Percentiles rank a stretch among this genome's conserved stretches.
Conservation (phyloP, 1,140 invertebrate genomes). For the Aphidius ervi region DNA sequence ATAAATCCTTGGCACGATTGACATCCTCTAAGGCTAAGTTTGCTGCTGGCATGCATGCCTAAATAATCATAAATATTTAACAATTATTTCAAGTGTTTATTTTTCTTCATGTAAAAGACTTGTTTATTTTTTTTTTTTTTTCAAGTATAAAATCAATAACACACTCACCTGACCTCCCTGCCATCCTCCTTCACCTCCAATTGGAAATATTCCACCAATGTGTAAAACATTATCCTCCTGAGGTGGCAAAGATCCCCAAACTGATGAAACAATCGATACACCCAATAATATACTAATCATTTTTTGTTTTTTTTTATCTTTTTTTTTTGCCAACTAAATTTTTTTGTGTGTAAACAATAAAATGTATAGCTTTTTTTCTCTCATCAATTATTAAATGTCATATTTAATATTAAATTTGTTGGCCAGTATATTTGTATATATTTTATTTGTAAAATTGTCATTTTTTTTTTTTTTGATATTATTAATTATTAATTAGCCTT, state of each 20-base stretch:
- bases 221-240: conserved; percentile 70
- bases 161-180: conserved; percentile 75
- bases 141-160: conserved; percentile 1
- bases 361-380: too few relatives aligned
- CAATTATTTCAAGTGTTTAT: too few relatives aligned
- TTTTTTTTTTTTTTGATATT: too few relatives aligned
- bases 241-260: conserved; percentile 34
- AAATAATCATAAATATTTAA: neutral
- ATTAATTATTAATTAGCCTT: too few relatives aligned
- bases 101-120: too few relatives aligned
- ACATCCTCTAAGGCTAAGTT: conserved; percentile 94
- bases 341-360: too few relatives aligned
- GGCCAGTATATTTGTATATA: too few relatives aligned
- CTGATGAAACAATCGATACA: conserved; percentile 30
- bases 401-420: too few relatives aligned
- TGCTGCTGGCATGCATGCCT: conserved; percentile 91
- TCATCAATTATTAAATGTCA: too few relatives aligned
- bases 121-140: conserved; percentile 1
- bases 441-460: too few relatives aligned
- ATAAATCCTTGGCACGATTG: conserved; percentile 81
- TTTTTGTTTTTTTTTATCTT: too few relatives aligned
- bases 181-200: conserved; percentile 92
- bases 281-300: conserved; percentile 1
- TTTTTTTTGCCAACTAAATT: neutral
- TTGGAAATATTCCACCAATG: conserved; percentile 97